phyloP scores from a whole-genome alignment of 37 sponge, comb jelly and placozoan genomes.

The Corticium candelabrum region DNA sequence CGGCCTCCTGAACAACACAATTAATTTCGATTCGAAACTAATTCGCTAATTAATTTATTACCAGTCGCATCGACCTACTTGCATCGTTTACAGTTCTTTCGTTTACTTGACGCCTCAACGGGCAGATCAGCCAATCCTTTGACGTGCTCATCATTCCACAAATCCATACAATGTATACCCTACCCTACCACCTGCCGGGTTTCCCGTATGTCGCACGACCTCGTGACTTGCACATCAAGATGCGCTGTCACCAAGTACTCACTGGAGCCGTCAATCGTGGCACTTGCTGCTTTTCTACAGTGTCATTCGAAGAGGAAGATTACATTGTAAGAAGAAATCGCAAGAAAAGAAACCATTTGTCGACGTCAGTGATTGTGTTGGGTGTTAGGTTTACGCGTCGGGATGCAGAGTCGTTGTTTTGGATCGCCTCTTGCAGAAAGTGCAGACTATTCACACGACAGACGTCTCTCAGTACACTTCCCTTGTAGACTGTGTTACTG shows the following conservation, averaged over 20 bases:
- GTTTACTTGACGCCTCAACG: neutral
- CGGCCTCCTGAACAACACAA: conserved; percentile 39
- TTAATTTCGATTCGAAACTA: neutral
- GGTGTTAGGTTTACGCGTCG: conserved; percentile 71
- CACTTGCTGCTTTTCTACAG: conserved; percentile 42
- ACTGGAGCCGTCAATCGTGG: conserved; percentile 73
- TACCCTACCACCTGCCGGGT: neutral
- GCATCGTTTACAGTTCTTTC: conserved; percentile 7
- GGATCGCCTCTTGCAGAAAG: conserved; percentile 29
- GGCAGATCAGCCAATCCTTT: neutral
- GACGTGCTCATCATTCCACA: neutral
- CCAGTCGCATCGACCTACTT: neutral
- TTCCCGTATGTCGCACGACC: neutral
- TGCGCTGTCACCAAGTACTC: conserved; percentile 25
- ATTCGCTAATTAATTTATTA: neutral
- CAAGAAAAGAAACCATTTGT: too few relatives aligned
- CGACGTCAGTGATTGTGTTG: neutral
- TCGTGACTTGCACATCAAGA: neutral
- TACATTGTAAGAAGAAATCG: conserved; percentile 75
- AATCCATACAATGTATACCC: neutral
- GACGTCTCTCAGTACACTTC: conserved; percentile 19
- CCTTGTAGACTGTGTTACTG: conserved; percentile 45
- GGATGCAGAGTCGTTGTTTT: conserved; percentile 56
- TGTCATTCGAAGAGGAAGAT: conserved; percentile 33
- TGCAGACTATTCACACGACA: conserved; percentile 57